Conservation (phyloP, 2,113 vertebrate genomes). For the Microcebus jonahi region DNA sequence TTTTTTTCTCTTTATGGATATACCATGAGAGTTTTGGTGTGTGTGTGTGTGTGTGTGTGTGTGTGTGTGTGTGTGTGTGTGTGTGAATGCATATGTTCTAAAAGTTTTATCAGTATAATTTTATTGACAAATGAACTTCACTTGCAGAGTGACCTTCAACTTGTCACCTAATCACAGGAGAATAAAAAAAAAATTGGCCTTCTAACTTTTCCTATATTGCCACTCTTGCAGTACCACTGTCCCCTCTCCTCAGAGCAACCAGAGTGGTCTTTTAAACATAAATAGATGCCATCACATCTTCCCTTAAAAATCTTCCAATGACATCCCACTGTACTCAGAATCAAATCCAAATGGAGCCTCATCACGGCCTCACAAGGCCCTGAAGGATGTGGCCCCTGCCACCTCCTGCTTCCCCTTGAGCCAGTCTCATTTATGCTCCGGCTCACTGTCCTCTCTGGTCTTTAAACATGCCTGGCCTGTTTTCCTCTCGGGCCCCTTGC, state of each 20-base stretch:
- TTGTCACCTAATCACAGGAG: background rate
- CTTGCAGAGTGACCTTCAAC: background rate
- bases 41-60: too few species aligned
- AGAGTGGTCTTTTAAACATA: background rate
- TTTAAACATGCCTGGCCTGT: background rate
- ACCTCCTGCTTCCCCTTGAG: background rate
- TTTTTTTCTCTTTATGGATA: background rate
- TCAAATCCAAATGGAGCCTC: background rate
- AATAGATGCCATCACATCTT: background rate
- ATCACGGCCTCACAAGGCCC: background rate
- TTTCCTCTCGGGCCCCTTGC: background rate
- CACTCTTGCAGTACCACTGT: background rate
- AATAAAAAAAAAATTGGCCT: background rate
- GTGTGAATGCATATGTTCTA: background rate
- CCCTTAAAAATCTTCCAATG: background rate
- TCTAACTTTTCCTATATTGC: background rate
- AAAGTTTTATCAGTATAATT: background rate
- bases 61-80: background rate
- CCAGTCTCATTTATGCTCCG: background rate
- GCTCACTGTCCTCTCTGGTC: background rate
- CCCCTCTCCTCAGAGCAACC: background rate
- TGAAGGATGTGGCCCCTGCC: too few species aligned
- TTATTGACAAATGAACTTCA: conserved; percentile 8
- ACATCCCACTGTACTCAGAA: background rate
- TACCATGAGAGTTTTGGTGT: background rate